phyloP scores from a whole-genome alignment of 35 echinoderm and acorn worm species.

The Lytechinus pictus region DNA sequence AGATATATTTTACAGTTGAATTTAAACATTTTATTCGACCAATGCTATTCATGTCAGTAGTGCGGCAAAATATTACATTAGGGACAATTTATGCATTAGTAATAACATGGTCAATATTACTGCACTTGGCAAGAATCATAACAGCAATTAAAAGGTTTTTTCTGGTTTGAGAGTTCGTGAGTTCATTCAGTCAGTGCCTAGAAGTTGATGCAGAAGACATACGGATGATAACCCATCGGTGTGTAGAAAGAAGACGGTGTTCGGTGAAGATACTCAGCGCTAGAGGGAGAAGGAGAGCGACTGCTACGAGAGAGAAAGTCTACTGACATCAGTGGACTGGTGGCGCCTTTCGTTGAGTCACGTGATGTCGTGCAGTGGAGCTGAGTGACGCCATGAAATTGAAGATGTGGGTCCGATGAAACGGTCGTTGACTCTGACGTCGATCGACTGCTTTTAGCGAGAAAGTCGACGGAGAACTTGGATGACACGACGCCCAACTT shows the following conservation, averaged over 20 bases:
- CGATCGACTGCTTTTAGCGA: constrained; percentile 8
- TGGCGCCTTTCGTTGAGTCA: neutral
- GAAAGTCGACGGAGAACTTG: neutral
- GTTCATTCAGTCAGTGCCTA: neutral
- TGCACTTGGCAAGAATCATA: neutral
- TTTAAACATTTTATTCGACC: no score
- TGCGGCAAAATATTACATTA: no score
- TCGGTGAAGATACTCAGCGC: neutral
- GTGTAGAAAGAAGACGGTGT: constrained; percentile 23
- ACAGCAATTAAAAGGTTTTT: neutral
- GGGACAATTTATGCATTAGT: no score
- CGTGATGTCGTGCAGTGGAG: neutral
- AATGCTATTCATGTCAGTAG: no score
- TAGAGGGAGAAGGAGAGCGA: constrained; percentile 17
- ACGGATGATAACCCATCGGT: constrained; percentile 21
- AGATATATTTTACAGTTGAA: no score
- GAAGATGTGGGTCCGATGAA: neutral
- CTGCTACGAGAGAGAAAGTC: constrained; percentile 38
- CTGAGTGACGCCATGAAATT: neutral
- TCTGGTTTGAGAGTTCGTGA: neutral
- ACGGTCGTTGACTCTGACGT: neutral
- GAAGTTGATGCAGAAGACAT: neutral
- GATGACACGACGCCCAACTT: neutral
- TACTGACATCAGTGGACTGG: constrained; percentile 25
- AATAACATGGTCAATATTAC: no score